A percentile compares a stretch with the other conserved stretches of the same genome.
phyloP scores from a whole-genome alignment of 2,797 vertebrate genomes.

The Neosalanx taihuensis region DNA sequence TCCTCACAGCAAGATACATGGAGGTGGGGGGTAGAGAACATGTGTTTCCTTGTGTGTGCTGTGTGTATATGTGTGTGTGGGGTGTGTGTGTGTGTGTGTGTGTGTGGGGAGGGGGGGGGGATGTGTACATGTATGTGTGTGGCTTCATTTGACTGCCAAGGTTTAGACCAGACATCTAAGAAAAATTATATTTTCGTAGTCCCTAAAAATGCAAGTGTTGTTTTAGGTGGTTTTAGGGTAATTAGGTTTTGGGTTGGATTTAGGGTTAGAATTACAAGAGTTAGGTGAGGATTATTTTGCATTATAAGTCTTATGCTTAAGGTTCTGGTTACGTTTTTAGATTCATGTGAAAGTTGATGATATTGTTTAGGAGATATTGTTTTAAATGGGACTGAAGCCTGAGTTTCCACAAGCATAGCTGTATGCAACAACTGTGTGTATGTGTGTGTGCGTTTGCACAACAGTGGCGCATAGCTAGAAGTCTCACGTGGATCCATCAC shows the following conservation, averaged over 20 bases:
- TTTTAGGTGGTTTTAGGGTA: too few relatives aligned
- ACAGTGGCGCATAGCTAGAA: not conserved
- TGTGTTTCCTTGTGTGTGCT: not conserved
- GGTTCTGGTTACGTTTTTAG: too few relatives aligned
- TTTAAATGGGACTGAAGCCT: not conserved
- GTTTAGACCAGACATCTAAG: too few relatives aligned
- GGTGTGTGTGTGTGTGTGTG: not conserved
- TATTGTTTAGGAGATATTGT: too few relatives aligned
- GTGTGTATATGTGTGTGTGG: constrained; percentile 1
- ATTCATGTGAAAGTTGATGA: too few relatives aligned
- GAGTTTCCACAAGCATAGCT: not conserved
- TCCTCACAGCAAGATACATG: not conserved
- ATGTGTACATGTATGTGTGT: constrained; percentile 2
- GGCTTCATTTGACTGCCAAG: not conserved
- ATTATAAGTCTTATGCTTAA: too few relatives aligned
- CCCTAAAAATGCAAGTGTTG: too few relatives aligned
- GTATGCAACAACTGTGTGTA: not conserved
- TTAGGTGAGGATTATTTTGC: too few relatives aligned
- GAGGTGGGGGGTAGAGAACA: too few relatives aligned
- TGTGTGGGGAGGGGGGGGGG: not conserved
- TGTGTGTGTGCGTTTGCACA: not conserved
- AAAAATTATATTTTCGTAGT: too few relatives aligned
- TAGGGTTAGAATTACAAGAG: too few relatives aligned
- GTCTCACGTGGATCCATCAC: not conserved
- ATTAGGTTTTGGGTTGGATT: too few relatives aligned